These are phyloP conservation scores for Poeciliopsis presidionis DNA, from an alignment of 2,797 vertebrate genomes.

Conservation along the genomic window DNA sequence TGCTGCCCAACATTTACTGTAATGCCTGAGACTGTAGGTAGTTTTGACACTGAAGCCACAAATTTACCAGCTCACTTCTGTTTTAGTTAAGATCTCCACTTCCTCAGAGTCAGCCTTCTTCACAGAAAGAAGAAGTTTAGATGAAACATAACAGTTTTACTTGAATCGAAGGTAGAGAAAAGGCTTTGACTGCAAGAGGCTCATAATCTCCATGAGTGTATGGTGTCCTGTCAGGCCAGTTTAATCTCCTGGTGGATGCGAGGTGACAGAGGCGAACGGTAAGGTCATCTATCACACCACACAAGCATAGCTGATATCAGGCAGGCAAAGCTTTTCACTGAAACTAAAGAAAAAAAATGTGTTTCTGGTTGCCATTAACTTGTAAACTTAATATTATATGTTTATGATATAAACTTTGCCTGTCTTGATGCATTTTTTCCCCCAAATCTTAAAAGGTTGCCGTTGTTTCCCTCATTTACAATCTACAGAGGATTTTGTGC, in stretches of 20 bases:
- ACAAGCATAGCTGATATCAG: constrained; percentile 31
- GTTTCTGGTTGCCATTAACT: not conserved
- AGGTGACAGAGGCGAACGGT: constrained; percentile 40
- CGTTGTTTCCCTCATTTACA: not conserved
- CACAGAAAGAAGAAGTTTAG: constrained; percentile 3
- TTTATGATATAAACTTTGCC: not conserved
- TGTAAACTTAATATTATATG: not conserved
- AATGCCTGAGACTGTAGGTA: not conserved
- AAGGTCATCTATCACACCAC: constrained; percentile 17
- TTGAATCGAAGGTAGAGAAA: not conserved
- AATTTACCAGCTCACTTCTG: constrained; percentile 5
- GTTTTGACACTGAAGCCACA: constrained; percentile 11
- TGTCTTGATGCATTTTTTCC: not conserved
- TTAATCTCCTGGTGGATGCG: constrained; percentile 19
- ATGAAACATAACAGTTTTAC: constrained; percentile 26
- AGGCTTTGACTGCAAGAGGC: constrained; percentile 21
- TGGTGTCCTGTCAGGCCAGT: constrained; percentile 39
- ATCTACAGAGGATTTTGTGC: not conserved
- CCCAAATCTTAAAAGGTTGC: not conserved
- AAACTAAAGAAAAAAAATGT: not conserved
- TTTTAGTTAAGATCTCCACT: constrained; percentile 29
- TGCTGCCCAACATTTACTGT: not conserved
- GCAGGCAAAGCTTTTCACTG: not conserved
- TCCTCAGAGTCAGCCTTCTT: constrained; percentile 17
- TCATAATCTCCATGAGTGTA: constrained; percentile 46